Evolutionary conservation across 37 sponge, comb jelly and placozoan genomes (phyloP).

Genomic region (Sycon ciliatum): DNA sequence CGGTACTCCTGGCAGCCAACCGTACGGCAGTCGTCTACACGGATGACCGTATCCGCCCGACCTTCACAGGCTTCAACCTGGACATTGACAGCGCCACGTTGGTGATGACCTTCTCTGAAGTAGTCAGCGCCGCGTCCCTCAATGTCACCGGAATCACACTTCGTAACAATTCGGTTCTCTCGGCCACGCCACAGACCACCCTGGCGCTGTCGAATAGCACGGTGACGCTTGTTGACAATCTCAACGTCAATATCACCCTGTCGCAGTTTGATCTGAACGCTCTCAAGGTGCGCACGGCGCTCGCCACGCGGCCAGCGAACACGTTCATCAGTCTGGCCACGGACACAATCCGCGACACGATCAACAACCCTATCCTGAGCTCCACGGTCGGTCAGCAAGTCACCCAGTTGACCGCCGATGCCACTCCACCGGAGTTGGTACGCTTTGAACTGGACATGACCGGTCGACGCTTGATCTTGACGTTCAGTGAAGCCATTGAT

Average conservation of each 20-base stretch:
- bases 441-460: constrained; percentile 74
- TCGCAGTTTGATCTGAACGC: constrained; percentile 51
- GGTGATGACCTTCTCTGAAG: constrained; percentile 71
- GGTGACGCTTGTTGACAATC: background rate
- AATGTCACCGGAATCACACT: constrained; percentile 57
- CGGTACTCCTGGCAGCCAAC: no score
- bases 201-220: background rate
- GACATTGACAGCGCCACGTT: constrained; percentile 62
- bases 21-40: no score
- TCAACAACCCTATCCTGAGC: no score
- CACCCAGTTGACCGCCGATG: no score
- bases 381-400: no score
- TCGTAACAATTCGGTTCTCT: constrained; percentile 29
- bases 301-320: constrained; percentile 41
- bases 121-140: constrained; percentile 25
- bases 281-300: constrained; percentile 42
- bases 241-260: constrained; percentile 31
- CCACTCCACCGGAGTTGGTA: constrained; percentile 29
- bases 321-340: constrained; percentile 43
- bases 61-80: constrained; percentile 44
- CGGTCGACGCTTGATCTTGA: constrained; percentile 57
- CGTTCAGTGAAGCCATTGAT: constrained; percentile 64
- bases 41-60: constrained; percentile 49
- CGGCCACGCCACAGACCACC: background rate
- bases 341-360: no score